These are phyloP conservation scores for Yasuhikotakia modesta DNA, from an alignment of 2,797 vertebrate genomes.

Conservation along the genomic window DNA sequence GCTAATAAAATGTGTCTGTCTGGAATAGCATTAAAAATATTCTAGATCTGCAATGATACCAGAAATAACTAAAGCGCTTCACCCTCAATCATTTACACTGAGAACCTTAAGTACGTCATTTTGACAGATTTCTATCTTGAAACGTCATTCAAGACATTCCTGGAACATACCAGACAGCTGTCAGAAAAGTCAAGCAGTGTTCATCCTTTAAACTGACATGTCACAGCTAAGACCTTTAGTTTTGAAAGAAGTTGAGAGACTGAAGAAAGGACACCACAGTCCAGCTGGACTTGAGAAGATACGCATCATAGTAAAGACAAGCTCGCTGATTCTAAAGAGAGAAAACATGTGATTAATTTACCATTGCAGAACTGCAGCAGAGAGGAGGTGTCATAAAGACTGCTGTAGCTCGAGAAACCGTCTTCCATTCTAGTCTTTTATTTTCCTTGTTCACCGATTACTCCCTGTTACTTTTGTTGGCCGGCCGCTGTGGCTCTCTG, in stretches of 20 bases:
- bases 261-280: background rate
- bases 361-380: constrained; percentile 98
- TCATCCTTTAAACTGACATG: background rate
- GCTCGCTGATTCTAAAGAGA: background rate
- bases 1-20: background rate
- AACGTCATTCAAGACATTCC: background rate
- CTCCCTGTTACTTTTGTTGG: constrained; percentile 69
- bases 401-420: constrained; percentile 95
- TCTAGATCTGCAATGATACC: too few relatives aligned
- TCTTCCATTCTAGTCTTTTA: constrained; percentile 87
- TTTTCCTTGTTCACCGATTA: constrained; percentile 57
- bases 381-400: constrained; percentile 96
- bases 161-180: background rate
- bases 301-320: background rate
- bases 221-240: background rate
- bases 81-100: background rate
- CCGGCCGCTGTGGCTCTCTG: constrained; percentile 69
- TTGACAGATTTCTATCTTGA: background rate
- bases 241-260: constrained; percentile 9
- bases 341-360: constrained; percentile 71
- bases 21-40: too few relatives aligned
- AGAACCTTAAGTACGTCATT: background rate
- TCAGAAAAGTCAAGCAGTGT: background rate
- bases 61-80: background rate
- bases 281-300: background rate